Conservation (phyloP, 2,113 vertebrate species). For the Toxotes jaculatrix region DNA sequence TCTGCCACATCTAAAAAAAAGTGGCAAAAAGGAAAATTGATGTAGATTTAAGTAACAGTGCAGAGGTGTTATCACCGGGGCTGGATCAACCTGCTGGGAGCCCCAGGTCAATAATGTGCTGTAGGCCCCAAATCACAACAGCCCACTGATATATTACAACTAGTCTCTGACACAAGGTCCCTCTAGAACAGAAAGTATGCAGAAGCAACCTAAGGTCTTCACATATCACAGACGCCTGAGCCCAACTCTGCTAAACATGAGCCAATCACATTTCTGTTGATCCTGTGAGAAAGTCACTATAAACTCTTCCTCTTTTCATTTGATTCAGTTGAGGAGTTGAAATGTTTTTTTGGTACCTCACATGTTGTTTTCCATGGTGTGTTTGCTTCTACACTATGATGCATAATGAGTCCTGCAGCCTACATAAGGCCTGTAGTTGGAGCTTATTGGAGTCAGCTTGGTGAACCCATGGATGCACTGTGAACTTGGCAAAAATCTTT, state of each 20-base stretch:
- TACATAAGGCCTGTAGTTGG: background rate
- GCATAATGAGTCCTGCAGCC: background rate
- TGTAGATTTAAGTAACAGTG: no score
- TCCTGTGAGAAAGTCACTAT: background rate
- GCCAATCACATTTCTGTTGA: no score
- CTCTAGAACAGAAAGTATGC: background rate
- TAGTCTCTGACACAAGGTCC: background rate
- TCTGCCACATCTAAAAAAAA: no score
- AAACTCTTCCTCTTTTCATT: background rate
- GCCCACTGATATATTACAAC: no score
- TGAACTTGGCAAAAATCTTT: background rate
- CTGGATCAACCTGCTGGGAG: background rate
- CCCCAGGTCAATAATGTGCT: background rate
- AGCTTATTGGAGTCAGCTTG: background rate
- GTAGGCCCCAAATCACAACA: no score
- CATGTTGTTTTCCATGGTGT: background rate
- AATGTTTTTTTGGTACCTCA: no score
- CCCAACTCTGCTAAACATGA: background rate
- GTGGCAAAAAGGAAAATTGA: no score
- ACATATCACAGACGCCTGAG: background rate
- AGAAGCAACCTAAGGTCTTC: background rate
- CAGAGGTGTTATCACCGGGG: background rate
- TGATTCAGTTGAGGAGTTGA: background rate
- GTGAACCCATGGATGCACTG: background rate
- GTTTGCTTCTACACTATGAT: background rate